Conservation (phyloP, 2,888 invertebrate genomes). For the Argyresthia goedartella region DNA sequence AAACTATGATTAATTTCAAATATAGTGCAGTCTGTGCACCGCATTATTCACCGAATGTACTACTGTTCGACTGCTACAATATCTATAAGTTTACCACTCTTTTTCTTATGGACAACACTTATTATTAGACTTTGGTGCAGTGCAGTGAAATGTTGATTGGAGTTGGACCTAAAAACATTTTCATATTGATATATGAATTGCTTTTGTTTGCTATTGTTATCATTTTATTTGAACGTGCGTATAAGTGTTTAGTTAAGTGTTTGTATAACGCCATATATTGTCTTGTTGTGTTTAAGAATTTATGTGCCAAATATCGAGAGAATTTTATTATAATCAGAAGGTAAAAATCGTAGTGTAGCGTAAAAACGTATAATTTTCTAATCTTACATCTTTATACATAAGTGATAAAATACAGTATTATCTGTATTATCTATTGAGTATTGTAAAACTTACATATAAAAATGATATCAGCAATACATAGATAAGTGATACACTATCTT, state of each 20-base stretch:
- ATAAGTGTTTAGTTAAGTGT: too few species aligned
- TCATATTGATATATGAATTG: neutral
- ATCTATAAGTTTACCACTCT: too few species aligned
- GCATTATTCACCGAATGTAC: too few species aligned
- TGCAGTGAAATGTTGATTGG: too few species aligned
- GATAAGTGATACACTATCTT: slow-evolving; percentile 20
- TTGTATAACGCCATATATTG: too few species aligned
- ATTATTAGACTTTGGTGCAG: too few species aligned
- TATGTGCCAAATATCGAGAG: slow-evolving; percentile 55
- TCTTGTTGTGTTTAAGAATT: neutral
- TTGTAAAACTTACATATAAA: neutral
- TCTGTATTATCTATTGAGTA: slow-evolving; percentile 8
- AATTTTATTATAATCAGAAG: slow-evolving; percentile 26
- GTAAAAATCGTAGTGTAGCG: neutral
- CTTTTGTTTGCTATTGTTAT: too few species aligned
- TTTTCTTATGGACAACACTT: too few species aligned
- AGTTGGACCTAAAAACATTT: neutral
- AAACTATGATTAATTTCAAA: too few species aligned
- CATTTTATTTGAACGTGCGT: too few species aligned
- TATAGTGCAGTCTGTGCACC: too few species aligned
- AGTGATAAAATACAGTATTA: slow-evolving; percentile 38
- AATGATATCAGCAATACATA: slow-evolving; percentile 27
- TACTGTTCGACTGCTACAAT: too few species aligned
- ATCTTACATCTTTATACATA: slow-evolving; percentile 8
- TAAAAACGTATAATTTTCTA: neutral